Conservation (phyloP, 2,797 vertebrate species). For the Eremophila alpestris region DNA sequence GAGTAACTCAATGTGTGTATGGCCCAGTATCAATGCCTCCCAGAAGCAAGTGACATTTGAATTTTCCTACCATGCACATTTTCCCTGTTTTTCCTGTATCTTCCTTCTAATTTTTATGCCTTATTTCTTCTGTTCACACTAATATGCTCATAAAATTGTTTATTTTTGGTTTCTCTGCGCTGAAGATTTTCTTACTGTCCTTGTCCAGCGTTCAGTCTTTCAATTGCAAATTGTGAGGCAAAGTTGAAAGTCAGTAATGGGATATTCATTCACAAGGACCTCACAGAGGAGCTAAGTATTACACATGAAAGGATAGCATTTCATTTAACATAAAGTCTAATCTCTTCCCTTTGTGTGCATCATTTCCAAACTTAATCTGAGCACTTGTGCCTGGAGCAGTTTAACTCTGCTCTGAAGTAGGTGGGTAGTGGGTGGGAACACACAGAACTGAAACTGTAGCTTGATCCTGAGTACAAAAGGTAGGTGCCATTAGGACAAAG, state of each 20-base stretch:
- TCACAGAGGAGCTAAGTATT: not conserved
- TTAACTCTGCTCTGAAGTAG: not conserved
- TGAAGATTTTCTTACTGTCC: not conserved
- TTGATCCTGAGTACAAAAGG: not conserved
- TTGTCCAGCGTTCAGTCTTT: not conserved
- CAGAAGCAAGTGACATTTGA: not conserved
- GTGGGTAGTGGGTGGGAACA: not conserved
- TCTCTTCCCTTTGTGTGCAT: slow-evolving; percentile 5
- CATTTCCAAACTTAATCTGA: slow-evolving; percentile 18
- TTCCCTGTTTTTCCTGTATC: not conserved
- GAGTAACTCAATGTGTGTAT: not conserved
- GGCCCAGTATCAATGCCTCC: not conserved
- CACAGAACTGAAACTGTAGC: not conserved
- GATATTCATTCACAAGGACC: not conserved
- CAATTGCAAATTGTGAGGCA: not conserved
- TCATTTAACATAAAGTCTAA: slow-evolving; percentile 28
- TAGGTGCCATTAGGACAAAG: not conserved
- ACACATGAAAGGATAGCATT: slow-evolving; percentile 34
- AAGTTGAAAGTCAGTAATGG: not conserved
- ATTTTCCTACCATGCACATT: not conserved
- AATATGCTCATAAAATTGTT: not conserved
- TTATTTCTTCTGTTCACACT: not conserved
- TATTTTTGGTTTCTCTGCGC: not conserved
- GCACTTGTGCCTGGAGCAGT: not conserved
- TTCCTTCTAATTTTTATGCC: not conserved